Conservation (phyloP, 92 coral and sea anemone genomes). For the Heliopora coerulea region DNA sequence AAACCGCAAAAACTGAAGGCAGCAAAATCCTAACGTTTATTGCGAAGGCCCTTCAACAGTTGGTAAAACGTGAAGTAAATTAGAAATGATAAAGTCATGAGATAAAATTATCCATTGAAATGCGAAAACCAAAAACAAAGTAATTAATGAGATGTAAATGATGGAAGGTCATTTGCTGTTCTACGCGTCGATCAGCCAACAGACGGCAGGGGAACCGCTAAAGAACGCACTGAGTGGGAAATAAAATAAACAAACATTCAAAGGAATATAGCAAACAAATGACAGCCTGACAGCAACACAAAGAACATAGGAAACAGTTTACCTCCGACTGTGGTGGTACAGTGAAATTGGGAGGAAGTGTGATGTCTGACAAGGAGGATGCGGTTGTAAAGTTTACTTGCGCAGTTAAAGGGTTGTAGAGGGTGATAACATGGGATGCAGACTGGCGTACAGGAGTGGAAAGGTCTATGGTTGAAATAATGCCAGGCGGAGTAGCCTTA, state of each 20-base stretch:
- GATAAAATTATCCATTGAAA: too few relatives aligned
- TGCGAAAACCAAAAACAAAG: too few relatives aligned
- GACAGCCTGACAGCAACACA: neutral
- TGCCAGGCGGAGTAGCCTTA: slow-evolving; percentile 93
- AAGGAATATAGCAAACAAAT: neutral
- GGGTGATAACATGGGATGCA: slow-evolving; percentile 87
- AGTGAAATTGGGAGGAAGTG: slow-evolving; percentile 89
- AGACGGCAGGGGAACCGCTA: too few relatives aligned
- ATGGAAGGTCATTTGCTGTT: too few relatives aligned
- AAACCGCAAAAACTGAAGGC: too few relatives aligned
- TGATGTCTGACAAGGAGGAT: slow-evolving; percentile 82
- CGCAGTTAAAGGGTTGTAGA: slow-evolving; percentile 83
- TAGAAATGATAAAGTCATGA: too few relatives aligned
- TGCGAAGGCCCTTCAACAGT: too few relatives aligned
- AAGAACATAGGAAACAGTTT: neutral
- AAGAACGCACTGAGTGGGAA: too few relatives aligned
- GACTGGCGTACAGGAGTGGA: slow-evolving; percentile 93
- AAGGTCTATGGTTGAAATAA: slow-evolving; percentile 86
- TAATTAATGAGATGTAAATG: too few relatives aligned
- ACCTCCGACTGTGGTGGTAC: slow-evolving; percentile 96
- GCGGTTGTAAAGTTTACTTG: slow-evolving; percentile 90
- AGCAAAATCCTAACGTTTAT: too few relatives aligned
- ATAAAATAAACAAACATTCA: neutral
- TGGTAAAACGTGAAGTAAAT: too few relatives aligned
- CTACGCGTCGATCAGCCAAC: too few relatives aligned